A percentile compares a stretch with the other conserved stretches of the same genome.
These are phyloP conservation scores for Drosophila nr. perissopoda DNA, from an alignment of 2,888 invertebrate species.

Conservation along the genomic window DNA sequence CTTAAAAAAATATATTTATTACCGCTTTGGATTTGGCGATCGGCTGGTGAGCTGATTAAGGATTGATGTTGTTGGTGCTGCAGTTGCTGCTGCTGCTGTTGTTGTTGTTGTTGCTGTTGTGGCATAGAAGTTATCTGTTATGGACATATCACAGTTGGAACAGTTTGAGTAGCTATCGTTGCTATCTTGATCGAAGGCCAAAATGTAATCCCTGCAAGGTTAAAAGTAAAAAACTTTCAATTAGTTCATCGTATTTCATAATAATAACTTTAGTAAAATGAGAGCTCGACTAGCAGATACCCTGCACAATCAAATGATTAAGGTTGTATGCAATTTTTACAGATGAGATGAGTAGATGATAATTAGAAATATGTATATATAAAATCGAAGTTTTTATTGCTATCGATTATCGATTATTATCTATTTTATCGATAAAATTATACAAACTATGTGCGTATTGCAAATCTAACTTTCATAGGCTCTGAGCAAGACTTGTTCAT, in stretches of 20 bases:
- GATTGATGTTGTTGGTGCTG: slow-evolving; percentile 34
- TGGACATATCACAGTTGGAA: slow-evolving; percentile 84
- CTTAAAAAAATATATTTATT: not conserved
- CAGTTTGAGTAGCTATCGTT: slow-evolving; percentile 84
- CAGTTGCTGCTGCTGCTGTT: slow-evolving; percentile 26
- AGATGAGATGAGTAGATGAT: not conserved
- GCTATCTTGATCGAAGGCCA: slow-evolving; percentile 83
- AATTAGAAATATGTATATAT: no score
- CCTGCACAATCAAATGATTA: not conserved
- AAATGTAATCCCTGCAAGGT: slow-evolving; percentile 74
- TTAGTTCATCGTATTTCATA: no score
- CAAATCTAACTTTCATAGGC: no score
- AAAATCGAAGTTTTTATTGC: no score
- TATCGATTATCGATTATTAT: no score
- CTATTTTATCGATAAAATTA: no score
- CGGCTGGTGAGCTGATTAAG: slow-evolving; percentile 80
- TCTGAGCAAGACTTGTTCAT: no score
- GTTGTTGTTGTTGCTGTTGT: slow-evolving; percentile 60
- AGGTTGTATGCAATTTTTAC: not conserved
- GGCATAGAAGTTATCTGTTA: slow-evolving; percentile 81
- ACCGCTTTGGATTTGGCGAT: slow-evolving; percentile 84
- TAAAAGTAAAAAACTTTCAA: not conserved
- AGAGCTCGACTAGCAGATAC: not conserved
- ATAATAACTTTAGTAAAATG: no score
- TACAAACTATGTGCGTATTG: no score